Percentiles rank a stretch among this genome's conserved stretches.
These are phyloP conservation scores for Yponomeuta malinellus DNA, from an alignment of 2,888 invertebrate genomes.

Conservation along the genomic window DNA sequence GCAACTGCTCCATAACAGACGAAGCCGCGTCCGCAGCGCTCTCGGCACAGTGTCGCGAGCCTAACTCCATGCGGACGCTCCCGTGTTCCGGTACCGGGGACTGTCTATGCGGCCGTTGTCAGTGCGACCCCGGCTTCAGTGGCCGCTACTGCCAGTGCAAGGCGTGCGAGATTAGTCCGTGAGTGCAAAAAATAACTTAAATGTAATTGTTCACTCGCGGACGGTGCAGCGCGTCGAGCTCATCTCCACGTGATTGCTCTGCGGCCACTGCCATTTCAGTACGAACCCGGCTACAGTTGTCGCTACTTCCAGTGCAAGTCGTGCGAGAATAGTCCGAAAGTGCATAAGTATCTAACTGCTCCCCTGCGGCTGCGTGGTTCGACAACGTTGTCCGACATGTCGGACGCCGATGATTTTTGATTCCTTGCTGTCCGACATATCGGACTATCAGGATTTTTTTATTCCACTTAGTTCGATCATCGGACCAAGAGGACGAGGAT, in stretches of 20 bases:
- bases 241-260: constrained; percentile 45
- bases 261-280: constrained; percentile 80
- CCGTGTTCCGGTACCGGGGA: constrained; percentile 83
- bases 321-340: constrained; percentile 70
- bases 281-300: constrained; percentile 77
- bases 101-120: constrained; percentile 86
- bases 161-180: constrained; percentile 71
- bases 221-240: too few species aligned
- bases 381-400: too few species aligned
- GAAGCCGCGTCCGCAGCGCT: constrained; percentile 56
- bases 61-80: constrained; percentile 47
- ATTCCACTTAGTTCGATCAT: too few species aligned
- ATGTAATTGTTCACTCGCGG: too few species aligned
- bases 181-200: constrained; percentile 26
- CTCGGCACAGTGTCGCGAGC: constrained; percentile 49
- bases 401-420: too few species aligned
- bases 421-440: too few species aligned
- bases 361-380: too few species aligned
- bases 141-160: constrained; percentile 80
- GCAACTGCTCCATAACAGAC: constrained; percentile 69
- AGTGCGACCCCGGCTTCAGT: constrained; percentile 77
- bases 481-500: too few species aligned
- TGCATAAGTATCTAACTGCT: constrained; percentile 16
- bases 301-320: constrained; percentile 78
- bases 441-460: too few species aligned